Percentiles rank a stretch among this genome's conserved stretches.
Evolutionary conservation across 2,113 vertebrate species (phyloP).

Genomic region (Tamias sibiricus): DNA sequence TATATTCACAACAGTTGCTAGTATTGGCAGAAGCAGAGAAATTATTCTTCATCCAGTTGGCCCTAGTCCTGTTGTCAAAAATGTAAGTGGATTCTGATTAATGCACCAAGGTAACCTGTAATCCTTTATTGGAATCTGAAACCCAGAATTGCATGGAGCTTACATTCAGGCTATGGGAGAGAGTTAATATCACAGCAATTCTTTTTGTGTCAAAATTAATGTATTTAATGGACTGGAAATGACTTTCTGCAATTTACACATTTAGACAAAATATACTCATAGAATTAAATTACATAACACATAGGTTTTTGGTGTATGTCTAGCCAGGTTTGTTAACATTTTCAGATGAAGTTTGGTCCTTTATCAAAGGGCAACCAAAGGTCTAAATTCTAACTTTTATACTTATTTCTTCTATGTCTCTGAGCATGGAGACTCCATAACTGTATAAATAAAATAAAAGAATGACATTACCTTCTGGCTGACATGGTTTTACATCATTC

Average conservation of each 20-base stretch:
- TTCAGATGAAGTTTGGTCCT: slow-evolving; percentile 36
- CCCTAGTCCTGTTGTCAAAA: slow-evolving; percentile 57
- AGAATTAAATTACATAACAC: slow-evolving; percentile 39
- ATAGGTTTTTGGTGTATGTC: slow-evolving; percentile 43
- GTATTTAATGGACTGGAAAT: slow-evolving; percentile 78
- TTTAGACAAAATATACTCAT: slow-evolving; percentile 45
- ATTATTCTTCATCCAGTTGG: slow-evolving; percentile 46
- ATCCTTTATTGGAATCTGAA: slow-evolving; percentile 77
- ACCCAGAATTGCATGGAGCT: slow-evolving; percentile 61
- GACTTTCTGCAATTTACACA: slow-evolving; percentile 61
- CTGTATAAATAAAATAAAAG: neutral
- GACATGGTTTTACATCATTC: neutral
- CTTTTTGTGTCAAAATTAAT: slow-evolving; percentile 76
- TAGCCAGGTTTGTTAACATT: slow-evolving; percentile 32
- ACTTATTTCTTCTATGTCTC: neutral
- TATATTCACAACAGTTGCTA: slow-evolving; percentile 58
- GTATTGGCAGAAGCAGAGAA: slow-evolving; percentile 55
- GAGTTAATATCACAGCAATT: slow-evolving; percentile 67
- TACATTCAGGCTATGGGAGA: slow-evolving; percentile 60
- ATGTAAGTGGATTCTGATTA: slow-evolving; percentile 74
- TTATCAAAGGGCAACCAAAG: slow-evolving; percentile 14
- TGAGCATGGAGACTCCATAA: neutral
- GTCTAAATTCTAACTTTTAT: slow-evolving; percentile 37
- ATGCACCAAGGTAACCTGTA: slow-evolving; percentile 75
- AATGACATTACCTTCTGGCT: neutral